A percentile compares a stretch with the other conserved stretches of the same genome.
These are phyloP conservation scores for Anseranas semipalmata DNA, from an alignment of 2,113 vertebrate species.

Conservation along the genomic window DNA sequence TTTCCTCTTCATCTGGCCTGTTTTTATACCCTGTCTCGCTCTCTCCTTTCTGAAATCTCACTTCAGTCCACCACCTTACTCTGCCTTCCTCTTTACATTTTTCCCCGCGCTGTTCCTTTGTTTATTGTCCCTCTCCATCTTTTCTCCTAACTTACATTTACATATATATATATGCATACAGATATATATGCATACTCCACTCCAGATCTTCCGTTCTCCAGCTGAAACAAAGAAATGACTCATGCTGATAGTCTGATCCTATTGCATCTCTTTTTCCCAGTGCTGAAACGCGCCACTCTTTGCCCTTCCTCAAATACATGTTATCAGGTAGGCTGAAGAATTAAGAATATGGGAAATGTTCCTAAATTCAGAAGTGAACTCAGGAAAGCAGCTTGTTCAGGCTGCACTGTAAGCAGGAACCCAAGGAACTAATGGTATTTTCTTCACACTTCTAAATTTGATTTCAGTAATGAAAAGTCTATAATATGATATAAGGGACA, in stretches of 20 bases:
- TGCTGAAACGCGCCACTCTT: neutral
- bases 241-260: neutral
- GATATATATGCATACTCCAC: neutral
- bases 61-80: neutral
- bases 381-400: neutral
- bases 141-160: neutral
- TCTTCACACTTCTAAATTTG: neutral
- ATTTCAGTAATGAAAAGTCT: neutral
- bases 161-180: rapidly evolving
- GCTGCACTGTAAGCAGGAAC: neutral
- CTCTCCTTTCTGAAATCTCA: neutral
- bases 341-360: neutral
- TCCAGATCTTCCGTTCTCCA: neutral
- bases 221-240: neutral
- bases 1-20: neutral
- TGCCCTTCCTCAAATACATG: neutral
- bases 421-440: neutral
- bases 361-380: neutral
- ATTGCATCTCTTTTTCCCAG: neutral
- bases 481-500: neutral
- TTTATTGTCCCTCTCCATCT: neutral
- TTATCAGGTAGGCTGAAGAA: neutral
- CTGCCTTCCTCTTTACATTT: neutral
- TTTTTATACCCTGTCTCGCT: neutral
- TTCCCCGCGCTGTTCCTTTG: neutral